phyloP scores from a whole-genome alignment of 2,797 vertebrate genomes.

The Pangasius mekongensis region DNA sequence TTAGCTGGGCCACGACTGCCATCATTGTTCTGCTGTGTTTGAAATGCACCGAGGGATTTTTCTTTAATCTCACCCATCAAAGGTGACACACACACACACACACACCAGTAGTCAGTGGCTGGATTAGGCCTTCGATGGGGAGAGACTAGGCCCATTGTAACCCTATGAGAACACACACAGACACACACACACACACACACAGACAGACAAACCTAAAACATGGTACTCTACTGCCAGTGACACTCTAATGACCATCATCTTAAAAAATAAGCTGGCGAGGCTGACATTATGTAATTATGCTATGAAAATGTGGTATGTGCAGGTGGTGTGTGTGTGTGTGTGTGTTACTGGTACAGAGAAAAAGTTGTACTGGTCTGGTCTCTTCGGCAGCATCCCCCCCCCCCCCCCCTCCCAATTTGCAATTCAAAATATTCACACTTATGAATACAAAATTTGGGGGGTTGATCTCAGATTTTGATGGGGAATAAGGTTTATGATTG shows the following conservation, averaged over 20 bases:
- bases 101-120: conserved; percentile 51
- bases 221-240: conserved; percentile 66
- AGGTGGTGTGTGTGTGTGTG: conserved; percentile 64
- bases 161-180: conserved; percentile 55
- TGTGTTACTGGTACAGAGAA: conserved; percentile 71
- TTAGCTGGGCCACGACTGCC: conserved; percentile 87
- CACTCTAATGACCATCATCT: conserved; percentile 78
- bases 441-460: conserved; percentile 78
- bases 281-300: conserved; percentile 83
- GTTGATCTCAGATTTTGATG: conserved; percentile 65
- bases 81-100: conserved; percentile 78
- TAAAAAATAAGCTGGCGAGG: conserved; percentile 77
- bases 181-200: conserved; percentile 45
- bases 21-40: conserved; percentile 88
- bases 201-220: conserved; percentile 60
- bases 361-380: conserved; percentile 76
- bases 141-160: conserved; percentile 23
- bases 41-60: conserved; percentile 93
- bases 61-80: conserved; percentile 91
- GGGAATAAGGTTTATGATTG: too few relatives aligned
- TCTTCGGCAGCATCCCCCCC: conserved; percentile 51
- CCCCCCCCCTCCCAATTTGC: conserved; percentile 66
- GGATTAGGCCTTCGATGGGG: conserved; percentile 71
- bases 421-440: conserved; percentile 80
- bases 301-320: conserved; percentile 70